These are phyloP conservation scores for Morpho deidamia DNA, from an alignment of 2,888 invertebrate species.

Conservation along the genomic window DNA sequence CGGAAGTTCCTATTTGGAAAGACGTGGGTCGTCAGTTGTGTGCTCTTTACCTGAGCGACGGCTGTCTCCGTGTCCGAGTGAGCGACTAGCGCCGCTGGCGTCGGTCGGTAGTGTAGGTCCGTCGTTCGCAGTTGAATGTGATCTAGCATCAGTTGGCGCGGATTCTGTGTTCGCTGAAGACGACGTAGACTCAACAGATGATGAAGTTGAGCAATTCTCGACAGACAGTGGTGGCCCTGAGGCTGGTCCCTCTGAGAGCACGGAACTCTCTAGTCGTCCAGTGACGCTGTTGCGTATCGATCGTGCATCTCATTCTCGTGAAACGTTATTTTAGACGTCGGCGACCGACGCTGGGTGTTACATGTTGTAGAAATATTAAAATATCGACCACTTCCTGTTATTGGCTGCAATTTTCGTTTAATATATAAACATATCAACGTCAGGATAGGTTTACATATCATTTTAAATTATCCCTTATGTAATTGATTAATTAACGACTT, in stretches of 20 bases:
- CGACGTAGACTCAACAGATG: slow-evolving; percentile 87
- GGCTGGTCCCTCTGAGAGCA: slow-evolving; percentile 52
- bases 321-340: slow-evolving; percentile 85
- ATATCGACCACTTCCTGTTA: slow-evolving; percentile 49
- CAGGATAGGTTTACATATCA: slow-evolving; percentile 56
- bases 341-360: slow-evolving; percentile 43
- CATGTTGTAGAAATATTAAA: slow-evolving; percentile 51
- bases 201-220: slow-evolving; percentile 90
- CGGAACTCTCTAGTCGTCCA: slow-evolving; percentile 63
- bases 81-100: slow-evolving; percentile 85
- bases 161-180: slow-evolving; percentile 90
- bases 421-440: slow-evolving; percentile 51
- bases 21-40: slow-evolving; percentile 88
- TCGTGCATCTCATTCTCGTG: slow-evolving; percentile 83
- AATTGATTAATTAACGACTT: background rate
- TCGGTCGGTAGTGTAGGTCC: slow-evolving; percentile 88
- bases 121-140: slow-evolving; percentile 83
- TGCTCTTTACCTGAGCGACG: slow-evolving; percentile 88
- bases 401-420: slow-evolving; percentile 14
- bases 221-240: slow-evolving; percentile 84
- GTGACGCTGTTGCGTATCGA: slow-evolving; percentile 50
- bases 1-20: slow-evolving; percentile 89
- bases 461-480: slow-evolving; percentile 33
- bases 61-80: slow-evolving; percentile 84
- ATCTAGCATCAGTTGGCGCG: slow-evolving; percentile 83